Base-by-base conservation (phyloP, 2,888 invertebrate species). In the Drosophila mettleri region DNA sequence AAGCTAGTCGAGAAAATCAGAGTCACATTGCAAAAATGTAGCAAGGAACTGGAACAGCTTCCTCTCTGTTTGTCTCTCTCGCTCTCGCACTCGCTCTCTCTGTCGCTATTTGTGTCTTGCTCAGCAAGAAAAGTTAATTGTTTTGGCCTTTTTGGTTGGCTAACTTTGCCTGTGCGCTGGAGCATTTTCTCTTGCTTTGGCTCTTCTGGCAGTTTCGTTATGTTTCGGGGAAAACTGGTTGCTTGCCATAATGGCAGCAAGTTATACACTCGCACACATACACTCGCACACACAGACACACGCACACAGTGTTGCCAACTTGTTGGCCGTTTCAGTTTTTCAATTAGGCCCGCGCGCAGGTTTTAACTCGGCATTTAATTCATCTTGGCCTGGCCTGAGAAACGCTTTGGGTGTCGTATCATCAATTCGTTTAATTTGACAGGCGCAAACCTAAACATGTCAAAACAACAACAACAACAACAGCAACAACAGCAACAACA, bases 391-490 rank as follows among this genome's bases (percentile, higher is more conserved):
- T 55, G 80, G 85, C 92, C 91, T 92, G 91, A 91, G 92, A 92
- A 92, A 91, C 92, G 90, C 91, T 90, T 91, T 92, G 92, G 92
- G 92, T 92, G 92, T 92, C 91, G 92, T 92, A 92, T 92, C 92
- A 92, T 92, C 92, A 92, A 92, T 92, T 92, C 92, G 91, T 92
- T 92, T 92, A 92, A 92, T 92, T 92, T 92, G 92, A 92, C 92
- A 92, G 91, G 92, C 92, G 91, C 92, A 92, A 90, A 92, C 92
- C 92, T 92, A 92, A 92, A 92, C 92, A 92, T 92, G 92, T 92
- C 92, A 92, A 92, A 92, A 92, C 92, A 85, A 79, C 88, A 86
- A 79, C 90, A 74, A 9, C 74, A 78, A 54, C 78, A 76, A 16
- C 52, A 45, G 38, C 63, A 57, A 61, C 84, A 46, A 73, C 86